Base-by-base conservation (phyloP, 2,888 invertebrate genomes). In the Ichneumoninae sp. region DNA sequence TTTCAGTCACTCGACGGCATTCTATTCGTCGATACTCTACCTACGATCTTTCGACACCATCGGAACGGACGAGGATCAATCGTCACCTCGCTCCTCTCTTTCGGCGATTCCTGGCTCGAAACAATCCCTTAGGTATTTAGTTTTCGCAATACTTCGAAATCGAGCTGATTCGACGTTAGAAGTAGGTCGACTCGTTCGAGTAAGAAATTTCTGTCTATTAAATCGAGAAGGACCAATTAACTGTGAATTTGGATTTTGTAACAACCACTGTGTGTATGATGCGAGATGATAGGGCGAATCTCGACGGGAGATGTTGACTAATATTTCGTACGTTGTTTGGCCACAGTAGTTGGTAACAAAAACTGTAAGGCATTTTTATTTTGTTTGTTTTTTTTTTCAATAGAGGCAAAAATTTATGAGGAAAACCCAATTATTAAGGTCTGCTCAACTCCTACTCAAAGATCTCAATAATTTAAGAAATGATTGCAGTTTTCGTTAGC, bases 201-300 rank as follows among this genome's bases (percentile, higher is more conserved):
- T 19, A 22, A 50, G 50, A 79, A 79, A 70, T 50, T 70, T 70
- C 47, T 50, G 78, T 71, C 13, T 78, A 33, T 70, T 70, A n/a
- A 19, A 50, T 33, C 22, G 13, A 47, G 13, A 47, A 36, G 47
- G 26, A 30, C 63, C 50, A 63, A 63, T 70, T 65, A 65, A n/a
- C 26, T 60, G 52, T 36, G n/a, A n/a, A 36, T 63, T 6, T 63
- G 70, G 13, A 60, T 78, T 13, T 54, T 47, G 69, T 60, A 77
- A 60, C 57, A 57, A 44, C 69, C 30, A 60, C 77, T 57, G n/a
- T 60, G 68, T 47, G 33, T 33, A 22, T 19, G 4, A 40, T 44
- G 60, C 77, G 69, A 60, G 60, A 54, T 60, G 52, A n/a, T 52
- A 52, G 7, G 19, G 19, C 54, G 54, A 19, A 19, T 19, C 8